Evolutionary conservation across 1,140 invertebrate genomes (phyloP).

Genomic region (Bemisia tabaci): DNA sequence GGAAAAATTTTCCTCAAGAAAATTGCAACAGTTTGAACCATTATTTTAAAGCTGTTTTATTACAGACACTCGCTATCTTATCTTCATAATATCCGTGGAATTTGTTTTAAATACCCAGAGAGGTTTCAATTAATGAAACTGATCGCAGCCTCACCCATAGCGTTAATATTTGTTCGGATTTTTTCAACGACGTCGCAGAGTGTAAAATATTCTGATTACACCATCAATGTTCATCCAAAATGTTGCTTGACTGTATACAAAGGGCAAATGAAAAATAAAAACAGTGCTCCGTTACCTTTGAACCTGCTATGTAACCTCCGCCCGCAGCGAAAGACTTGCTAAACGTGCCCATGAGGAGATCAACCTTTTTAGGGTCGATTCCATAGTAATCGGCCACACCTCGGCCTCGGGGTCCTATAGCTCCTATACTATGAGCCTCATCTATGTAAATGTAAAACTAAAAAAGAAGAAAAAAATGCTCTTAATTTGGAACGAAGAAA

Average conservation of each 20-base stretch:
- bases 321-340: conserved; percentile 91
- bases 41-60: too few relatives aligned
- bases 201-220: too few relatives aligned
- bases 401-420: conserved; percentile 71
- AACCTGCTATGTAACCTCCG: conserved; percentile 91
- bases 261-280: too few relatives aligned
- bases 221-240: too few relatives aligned
- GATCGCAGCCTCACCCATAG: background rate
- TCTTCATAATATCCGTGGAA: too few relatives aligned
- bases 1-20: too few relatives aligned
- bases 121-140: background rate
- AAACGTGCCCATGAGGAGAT: conserved; percentile 95
- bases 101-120: too few relatives aligned
- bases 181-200: background rate
- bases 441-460: conserved; percentile 74
- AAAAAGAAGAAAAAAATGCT: background rate
- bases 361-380: conserved; percentile 73
- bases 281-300: conserved; percentile 49
- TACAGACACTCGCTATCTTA: too few relatives aligned
- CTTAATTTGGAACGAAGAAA: background rate
- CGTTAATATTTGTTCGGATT: background rate
- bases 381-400: conserved; percentile 76
- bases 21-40: too few relatives aligned
- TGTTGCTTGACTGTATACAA: too few relatives aligned
- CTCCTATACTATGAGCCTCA: conserved; percentile 93